These are phyloP conservation scores for Semotilus atromaculatus DNA, from an alignment of 2,797 vertebrate species.

Conservation along the genomic window DNA sequence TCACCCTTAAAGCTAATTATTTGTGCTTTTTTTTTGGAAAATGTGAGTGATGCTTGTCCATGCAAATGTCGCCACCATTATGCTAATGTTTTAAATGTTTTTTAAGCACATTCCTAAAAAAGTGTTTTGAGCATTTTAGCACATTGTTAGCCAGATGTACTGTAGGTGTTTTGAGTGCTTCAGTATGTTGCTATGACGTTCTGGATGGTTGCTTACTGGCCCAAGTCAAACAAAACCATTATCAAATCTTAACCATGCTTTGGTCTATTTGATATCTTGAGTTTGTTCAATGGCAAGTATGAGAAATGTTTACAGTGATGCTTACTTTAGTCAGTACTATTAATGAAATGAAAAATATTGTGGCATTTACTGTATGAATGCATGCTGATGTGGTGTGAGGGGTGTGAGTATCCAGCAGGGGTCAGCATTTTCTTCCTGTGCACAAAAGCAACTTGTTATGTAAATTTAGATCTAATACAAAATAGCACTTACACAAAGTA, in stretches of 20 bases:
- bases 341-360: background rate
- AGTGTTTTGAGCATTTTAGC: background rate
- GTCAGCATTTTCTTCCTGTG: constrained; percentile 10
- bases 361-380: background rate
- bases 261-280: background rate
- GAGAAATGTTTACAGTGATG: background rate
- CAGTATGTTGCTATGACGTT: background rate
- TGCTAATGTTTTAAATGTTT: background rate
- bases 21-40: background rate
- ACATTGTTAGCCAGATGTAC: background rate
- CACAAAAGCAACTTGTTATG: background rate
- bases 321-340: background rate
- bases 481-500: background rate
- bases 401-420: constrained; percentile 31
- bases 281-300: background rate
- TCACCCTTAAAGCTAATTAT: background rate
- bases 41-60: background rate
- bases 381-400: background rate
- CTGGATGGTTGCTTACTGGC: background rate
- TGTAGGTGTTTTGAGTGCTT: background rate
- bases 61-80: background rate
- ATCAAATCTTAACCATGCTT: background rate
- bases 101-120: constrained; percentile 3
- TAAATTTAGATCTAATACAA: background rate
- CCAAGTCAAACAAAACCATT: background rate